Evolutionary conservation across 2,888 invertebrate species (phyloP).

Genomic region (Netelia fuscicornis): DNA sequence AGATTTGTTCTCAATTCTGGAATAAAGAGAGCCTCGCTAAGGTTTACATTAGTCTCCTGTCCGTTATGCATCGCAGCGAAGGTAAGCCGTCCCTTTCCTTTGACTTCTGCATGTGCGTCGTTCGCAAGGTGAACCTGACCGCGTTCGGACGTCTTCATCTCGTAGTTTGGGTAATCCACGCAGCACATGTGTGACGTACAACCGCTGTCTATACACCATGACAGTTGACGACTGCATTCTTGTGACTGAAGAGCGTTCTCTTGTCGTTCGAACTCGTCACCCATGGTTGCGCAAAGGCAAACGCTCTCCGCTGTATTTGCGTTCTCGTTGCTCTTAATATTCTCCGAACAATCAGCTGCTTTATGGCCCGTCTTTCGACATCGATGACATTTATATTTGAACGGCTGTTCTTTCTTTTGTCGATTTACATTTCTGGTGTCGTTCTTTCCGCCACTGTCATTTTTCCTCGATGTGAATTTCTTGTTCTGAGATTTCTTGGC

Average conservation of each 20-base stretch:
- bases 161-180: neutral
- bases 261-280: neutral
- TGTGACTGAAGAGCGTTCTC: neutral
- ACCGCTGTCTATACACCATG: too few species aligned
- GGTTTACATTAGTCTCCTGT: slow-evolving; percentile 11
- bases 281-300: neutral
- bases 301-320: neutral
- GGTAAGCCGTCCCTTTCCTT: neutral
- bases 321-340: neutral
- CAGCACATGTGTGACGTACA: neutral
- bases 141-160: neutral
- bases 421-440: neutral
- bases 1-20: slow-evolving; percentile 53
- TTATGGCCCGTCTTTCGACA: slow-evolving; percentile 8
- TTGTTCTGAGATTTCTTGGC: slow-evolving; percentile 5
- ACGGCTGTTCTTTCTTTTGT: neutral
- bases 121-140: neutral
- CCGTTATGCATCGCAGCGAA: neutral
- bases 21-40: slow-evolving; percentile 14
- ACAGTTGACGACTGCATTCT: neutral
- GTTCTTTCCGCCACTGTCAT: neutral
- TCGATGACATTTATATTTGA: slow-evolving; percentile 3
- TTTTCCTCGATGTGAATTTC: neutral
- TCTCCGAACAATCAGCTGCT: slow-evolving; percentile 1
- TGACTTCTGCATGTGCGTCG: neutral